Conservation (phyloP, 2,888 invertebrate genomes). For the Cephus nigrinus region DNA sequence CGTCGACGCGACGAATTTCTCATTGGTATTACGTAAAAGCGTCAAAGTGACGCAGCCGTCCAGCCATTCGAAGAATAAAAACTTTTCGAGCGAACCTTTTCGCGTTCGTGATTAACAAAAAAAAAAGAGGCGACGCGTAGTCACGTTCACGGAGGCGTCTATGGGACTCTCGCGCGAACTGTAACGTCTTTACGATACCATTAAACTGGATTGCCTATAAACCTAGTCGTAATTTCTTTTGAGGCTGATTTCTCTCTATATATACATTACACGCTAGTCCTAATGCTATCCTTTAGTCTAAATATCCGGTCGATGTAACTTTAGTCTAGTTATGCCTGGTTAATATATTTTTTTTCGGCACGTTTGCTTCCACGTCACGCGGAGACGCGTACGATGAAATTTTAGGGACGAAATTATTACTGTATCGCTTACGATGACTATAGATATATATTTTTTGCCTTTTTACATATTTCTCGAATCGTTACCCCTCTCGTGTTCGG, state of each 20-base stretch:
- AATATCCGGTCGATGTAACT: background rate
- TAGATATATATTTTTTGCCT: background rate
- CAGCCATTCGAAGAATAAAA: background rate
- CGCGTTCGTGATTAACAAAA: background rate
- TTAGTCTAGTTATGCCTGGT: background rate
- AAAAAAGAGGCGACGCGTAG: background rate
- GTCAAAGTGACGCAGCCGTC: background rate
- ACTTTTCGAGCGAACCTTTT: background rate
- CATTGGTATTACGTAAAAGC: background rate
- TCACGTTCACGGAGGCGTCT: background rate
- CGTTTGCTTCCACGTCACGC: background rate
- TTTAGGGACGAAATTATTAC: background rate
- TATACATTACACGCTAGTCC: background rate
- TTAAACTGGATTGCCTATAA: constrained; percentile 1
- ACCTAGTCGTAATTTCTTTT: background rate
- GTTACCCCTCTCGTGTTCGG: background rate
- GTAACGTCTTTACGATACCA: background rate
- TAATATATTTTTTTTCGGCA: background rate
- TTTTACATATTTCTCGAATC: background rate
- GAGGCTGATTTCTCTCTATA: background rate
- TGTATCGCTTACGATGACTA: background rate
- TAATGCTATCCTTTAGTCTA: background rate
- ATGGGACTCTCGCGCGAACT: background rate
- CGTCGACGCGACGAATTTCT: background rate
- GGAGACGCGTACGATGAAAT: background rate